Base-by-base conservation (phyloP, 2,797 vertebrate genomes). In the Aeoliscus strigatus region DNA sequence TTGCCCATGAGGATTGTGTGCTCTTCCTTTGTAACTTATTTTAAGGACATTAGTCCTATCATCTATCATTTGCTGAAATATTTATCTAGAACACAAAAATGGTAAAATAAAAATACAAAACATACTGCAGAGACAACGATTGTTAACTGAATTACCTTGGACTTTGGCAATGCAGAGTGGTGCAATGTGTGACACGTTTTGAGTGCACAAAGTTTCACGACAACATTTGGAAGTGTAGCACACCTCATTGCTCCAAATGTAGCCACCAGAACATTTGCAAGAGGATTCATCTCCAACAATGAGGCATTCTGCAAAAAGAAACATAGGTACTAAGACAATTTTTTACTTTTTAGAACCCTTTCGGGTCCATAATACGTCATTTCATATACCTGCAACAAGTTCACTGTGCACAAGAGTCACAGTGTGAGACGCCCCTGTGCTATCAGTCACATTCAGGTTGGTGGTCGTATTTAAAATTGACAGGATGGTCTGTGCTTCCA, bases 241-340 rank as follows among this genome's bases (percentile, higher is more conserved):
- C 12, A 86, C 70, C 0, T 50, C 2, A 1, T 87, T 80, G 39
- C 71, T 86, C 87, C 87, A 88, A 2, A 31, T 30, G 40, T 77
- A 81, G 0, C 39, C 65, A 0, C 0, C 0, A 7, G 60, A 48
- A 38, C 88, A 89, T 60, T 39, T 75, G 59, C 88, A 89, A 0
- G 1, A 40, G 4, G 39, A 23, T 0, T 49, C n/a, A 1, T 36
- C 8, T 9, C 64, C 77, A 37, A 70, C 1, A 8, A 75, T 14
- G 3, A 64, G 2, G 34, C 87, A 89, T 11, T 84, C 87, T 89
- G n/a, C 2, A 54, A 9, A n/a, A 13, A 45, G 8, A 27, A 23
- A 24, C 9, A 47, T 7, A 35, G 10, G 12, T 10, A n/a, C 7
- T 28, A 11, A n/a, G n/a, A n/a, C n/a, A n/a, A n/a, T n/a, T n/a